These are phyloP conservation scores for Miniopterus natalensis DNA, from an alignment of 2,113 vertebrate genomes.

Conservation along the genomic window DNA sequence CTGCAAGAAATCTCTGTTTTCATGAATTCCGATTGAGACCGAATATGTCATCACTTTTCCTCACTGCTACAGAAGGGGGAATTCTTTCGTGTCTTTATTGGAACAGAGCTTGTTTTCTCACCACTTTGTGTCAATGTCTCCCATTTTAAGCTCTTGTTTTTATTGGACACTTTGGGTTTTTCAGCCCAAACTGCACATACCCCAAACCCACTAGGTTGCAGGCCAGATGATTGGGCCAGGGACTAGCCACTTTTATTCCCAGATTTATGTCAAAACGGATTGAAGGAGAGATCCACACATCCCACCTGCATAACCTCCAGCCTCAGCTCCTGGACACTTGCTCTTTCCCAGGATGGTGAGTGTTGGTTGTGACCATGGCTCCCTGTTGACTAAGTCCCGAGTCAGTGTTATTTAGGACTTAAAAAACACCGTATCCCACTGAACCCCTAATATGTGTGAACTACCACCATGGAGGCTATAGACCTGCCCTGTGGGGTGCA, in stretches of 20 bases:
- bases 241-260: slow-evolving; percentile 49
- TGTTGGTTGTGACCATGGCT: slow-evolving; percentile 74
- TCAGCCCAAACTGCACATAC: slow-evolving; percentile 40
- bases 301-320: slow-evolving; percentile 83
- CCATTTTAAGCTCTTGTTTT: slow-evolving; percentile 79
- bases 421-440: background rate
- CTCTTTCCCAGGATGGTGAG: slow-evolving; percentile 72
- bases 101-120: slow-evolving; percentile 66
- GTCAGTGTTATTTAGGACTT: background rate
- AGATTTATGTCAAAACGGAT: slow-evolving; percentile 63
- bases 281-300: slow-evolving; percentile 50
- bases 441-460: background rate
- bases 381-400: background rate
- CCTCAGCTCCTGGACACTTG: slow-evolving; percentile 75
- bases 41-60: slow-evolving; percentile 57
- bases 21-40: slow-evolving; percentile 59
- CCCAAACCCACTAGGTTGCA: slow-evolving; percentile 49
- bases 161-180: slow-evolving; percentile 62
- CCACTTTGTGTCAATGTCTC: slow-evolving; percentile 70
- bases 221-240: slow-evolving; percentile 45
- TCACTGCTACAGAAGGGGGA: slow-evolving; percentile 20
- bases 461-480: background rate
- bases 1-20: slow-evolving; percentile 45
- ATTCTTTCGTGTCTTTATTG: slow-evolving; percentile 68
- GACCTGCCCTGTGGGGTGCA: background rate